Base-by-base conservation (phyloP, 2,113 vertebrate genomes). In the Nycticorax nycticorax region DNA sequence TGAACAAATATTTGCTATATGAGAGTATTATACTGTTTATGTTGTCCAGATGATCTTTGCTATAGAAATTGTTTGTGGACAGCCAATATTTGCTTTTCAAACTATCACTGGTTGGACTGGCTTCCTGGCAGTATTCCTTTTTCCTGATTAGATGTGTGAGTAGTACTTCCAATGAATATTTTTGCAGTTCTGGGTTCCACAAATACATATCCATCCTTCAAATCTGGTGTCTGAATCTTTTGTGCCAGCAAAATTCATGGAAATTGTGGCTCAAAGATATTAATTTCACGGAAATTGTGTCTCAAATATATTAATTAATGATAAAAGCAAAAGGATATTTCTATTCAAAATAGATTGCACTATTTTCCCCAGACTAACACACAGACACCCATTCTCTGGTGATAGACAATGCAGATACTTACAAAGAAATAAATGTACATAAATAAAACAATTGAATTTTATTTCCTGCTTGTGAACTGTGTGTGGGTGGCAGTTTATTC, bases 381-480 rank as follows among this genome's bases (percentile, higher is more conserved):
- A 43, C 69, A 88, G 57, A 87, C 66, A 79, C 30, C 14, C 12
- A 0, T 91, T 84, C 43, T 94, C 69, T 91, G 52, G 27, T 91
- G 62, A 33, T 6, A 92, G 84, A 95, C 69, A 91, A 95, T 75
- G 45, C 35, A 91, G 60, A 89, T 82, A 89, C 47, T 89, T 89
- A 69, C 28, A 85, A 90, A 90, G n/a, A 94, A 87, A 91, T 89
- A 92, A 88, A 91, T 89, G 59, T 81, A 91, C 60, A 93, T 91
- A 92, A 92, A 87, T 93, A 68, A 92, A 89, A 85, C 84, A 79
- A 91, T n/a, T 64, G 33, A 67, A 93, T 91, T 96, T 87, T 91
- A 79, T 87, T 96, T 96, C 81, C 62, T 92, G 48, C 81, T 91
- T 88, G 48, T 39, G 82, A 64, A 60, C 33, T 82, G 19, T 72